A percentile compares a stretch with the other conserved stretches of the same genome.
Conservation (phyloP, 2,888 invertebrate genomes). For the Apotomis betuletana region DNA sequence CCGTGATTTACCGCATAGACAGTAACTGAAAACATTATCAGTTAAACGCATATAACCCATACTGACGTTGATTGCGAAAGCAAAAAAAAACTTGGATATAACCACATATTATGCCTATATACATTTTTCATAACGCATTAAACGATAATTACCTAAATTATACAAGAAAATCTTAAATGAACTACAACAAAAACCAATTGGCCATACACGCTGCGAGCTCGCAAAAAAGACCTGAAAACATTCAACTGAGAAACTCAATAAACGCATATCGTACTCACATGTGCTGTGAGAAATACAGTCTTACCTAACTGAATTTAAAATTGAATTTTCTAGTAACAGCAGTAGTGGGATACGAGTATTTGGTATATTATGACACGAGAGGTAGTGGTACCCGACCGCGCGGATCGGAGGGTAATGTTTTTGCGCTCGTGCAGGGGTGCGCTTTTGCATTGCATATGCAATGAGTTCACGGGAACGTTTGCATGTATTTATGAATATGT, state of each 20-base stretch:
- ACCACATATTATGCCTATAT: neutral
- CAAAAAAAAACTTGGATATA: neutral
- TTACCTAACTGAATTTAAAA: neutral
- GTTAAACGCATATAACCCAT: neutral
- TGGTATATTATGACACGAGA: neutral
- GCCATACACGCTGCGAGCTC: neutral
- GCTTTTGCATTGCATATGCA: slow-evolving; percentile 37
- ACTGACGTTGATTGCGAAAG: neutral
- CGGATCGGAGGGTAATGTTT: slow-evolving; percentile 20
- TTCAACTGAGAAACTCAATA: neutral
- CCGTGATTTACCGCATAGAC: no score
- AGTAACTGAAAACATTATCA: no score
- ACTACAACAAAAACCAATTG: neutral
- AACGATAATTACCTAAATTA: slow-evolving; percentile 8
- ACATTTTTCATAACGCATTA: neutral
- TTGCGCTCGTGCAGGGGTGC: slow-evolving; percentile 28
- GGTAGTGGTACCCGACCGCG: slow-evolving; percentile 11
- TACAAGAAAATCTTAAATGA: slow-evolving; percentile 12
- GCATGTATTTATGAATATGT: slow-evolving; percentile 19
- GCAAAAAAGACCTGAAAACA: slow-evolving; percentile 7
- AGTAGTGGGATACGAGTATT: neutral
- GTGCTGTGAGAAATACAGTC: neutral
- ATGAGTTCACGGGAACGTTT: slow-evolving; percentile 22
- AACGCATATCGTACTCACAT: neutral
- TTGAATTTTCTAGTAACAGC: neutral